phyloP scores from a whole-genome alignment of 2,888 invertebrate species.

The Drosophila fungiperda region DNA sequence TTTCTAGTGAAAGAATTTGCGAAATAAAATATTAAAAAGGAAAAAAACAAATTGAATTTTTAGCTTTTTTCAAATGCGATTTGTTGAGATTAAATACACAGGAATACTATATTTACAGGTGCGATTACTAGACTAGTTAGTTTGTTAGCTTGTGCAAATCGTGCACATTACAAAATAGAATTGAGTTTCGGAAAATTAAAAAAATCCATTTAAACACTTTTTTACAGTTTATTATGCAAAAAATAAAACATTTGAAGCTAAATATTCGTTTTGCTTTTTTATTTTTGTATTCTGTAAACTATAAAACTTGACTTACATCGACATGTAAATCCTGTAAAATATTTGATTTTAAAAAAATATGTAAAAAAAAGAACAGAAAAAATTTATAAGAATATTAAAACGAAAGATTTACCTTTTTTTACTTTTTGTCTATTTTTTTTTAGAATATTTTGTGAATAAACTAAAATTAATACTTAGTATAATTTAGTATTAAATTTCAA shows the following conservation, averaged over 20 bases:
- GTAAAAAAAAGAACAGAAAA: slow-evolving; percentile 82
- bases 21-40: background rate
- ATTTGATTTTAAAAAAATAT: slow-evolving; percentile 78
- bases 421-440: slow-evolving; percentile 25
- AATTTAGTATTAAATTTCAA: slow-evolving; percentile 32
- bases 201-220: slow-evolving; percentile 29
- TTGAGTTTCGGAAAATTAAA: slow-evolving; percentile 7
- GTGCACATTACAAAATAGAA: slow-evolving; percentile 9
- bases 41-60: background rate
- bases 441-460: slow-evolving; percentile 38
- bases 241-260: slow-evolving; percentile 36
- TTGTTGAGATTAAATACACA: background rate
- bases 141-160: slow-evolving; percentile 15
- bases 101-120: background rate
- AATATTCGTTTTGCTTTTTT: slow-evolving; percentile 50
- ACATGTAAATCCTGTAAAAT: slow-evolving; percentile 87
- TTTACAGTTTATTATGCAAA: slow-evolving; percentile 43
- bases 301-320: slow-evolving; percentile 86
- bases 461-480: slow-evolving; percentile 36
- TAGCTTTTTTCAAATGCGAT: slow-evolving; percentile 2
- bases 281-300: slow-evolving; percentile 62
- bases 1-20: background rate
- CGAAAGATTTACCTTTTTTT: slow-evolving; percentile 55
- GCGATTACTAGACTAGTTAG: background rate
- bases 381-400: slow-evolving; percentile 78